These are phyloP conservation scores for Eulithis testata DNA, from an alignment of 2,888 invertebrate genomes.

Conservation along the genomic window DNA sequence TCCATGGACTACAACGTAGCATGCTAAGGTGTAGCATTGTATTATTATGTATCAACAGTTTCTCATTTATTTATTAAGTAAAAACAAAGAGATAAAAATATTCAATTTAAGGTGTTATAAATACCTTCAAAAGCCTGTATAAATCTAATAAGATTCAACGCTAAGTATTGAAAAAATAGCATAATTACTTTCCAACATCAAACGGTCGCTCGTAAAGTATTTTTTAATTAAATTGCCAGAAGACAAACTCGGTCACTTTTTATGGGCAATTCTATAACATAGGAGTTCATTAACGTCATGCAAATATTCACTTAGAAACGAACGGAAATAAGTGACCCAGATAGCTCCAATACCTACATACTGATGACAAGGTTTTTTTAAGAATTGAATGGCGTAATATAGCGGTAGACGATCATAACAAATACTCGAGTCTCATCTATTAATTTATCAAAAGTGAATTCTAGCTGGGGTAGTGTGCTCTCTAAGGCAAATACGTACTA, in stretches of 20 bases:
- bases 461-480: too few species aligned
- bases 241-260: conserved; percentile 67
- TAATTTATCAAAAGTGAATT: too few species aligned
- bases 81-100: neutral
- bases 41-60: too few species aligned
- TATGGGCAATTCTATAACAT: conserved; percentile 61
- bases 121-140: conserved; percentile 24
- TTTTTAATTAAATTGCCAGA: conserved; percentile 64
- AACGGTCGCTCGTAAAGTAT: conserved; percentile 52
- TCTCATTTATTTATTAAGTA: too few species aligned
- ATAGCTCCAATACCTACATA: conserved; percentile 44
- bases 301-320: conserved; percentile 76
- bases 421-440: neutral
- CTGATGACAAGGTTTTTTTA: conserved; percentile 7
- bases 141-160: conserved; percentile 40
- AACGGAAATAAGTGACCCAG: conserved; percentile 63
- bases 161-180: conserved; percentile 39
- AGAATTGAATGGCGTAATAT: neutral
- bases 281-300: conserved; percentile 67
- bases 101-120: conserved; percentile 15
- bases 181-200: conserved; percentile 45
- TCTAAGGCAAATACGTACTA: too few species aligned
- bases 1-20: too few species aligned
- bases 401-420: neutral
- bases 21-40: too few species aligned